Evolutionary conservation across 2,797 vertebrate species (phyloP).

Genomic region (Sebastes wilsoni): DNA sequence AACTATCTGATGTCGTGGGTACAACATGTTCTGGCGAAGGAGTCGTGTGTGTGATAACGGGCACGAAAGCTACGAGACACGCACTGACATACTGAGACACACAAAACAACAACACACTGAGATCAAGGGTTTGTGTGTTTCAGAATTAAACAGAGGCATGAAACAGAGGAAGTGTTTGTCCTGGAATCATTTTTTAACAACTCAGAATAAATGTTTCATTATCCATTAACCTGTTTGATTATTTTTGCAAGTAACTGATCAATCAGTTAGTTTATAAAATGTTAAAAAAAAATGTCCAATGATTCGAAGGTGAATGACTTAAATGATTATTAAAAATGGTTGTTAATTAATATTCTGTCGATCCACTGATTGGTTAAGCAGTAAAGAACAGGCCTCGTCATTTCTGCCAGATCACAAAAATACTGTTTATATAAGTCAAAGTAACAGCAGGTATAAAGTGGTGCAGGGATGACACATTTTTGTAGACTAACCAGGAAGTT

Average conservation of each 20-base stretch:
- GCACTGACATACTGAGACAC: not conserved
- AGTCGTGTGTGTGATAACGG: constrained; percentile 1
- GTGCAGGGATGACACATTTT: too few species aligned
- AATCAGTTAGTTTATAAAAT: not conserved
- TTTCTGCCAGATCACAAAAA: not conserved
- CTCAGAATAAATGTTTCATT: not conserved
- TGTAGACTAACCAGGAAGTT: too few species aligned
- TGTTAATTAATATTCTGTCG: not conserved
- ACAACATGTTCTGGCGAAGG: constrained; percentile 24
- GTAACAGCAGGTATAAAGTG: not conserved
- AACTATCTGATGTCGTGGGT: not conserved
- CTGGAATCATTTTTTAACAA: not conserved
- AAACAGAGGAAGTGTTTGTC: not conserved
- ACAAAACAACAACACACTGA: not conserved
- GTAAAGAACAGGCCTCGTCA: not conserved
- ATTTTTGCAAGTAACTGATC: not conserved
- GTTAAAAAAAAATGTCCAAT: not conserved
- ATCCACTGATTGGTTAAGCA: not conserved
- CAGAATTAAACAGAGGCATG: not conserved
- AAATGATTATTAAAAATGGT: too few species aligned
- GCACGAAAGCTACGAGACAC: not conserved
- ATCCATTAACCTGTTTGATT: not conserved
- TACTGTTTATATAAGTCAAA: not conserved
- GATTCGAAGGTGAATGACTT: not conserved
- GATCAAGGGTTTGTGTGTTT: constrained; percentile 1